phyloP scores from a whole-genome alignment of 2,888 invertebrate genomes.

The Balanococcus diminutus region DNA sequence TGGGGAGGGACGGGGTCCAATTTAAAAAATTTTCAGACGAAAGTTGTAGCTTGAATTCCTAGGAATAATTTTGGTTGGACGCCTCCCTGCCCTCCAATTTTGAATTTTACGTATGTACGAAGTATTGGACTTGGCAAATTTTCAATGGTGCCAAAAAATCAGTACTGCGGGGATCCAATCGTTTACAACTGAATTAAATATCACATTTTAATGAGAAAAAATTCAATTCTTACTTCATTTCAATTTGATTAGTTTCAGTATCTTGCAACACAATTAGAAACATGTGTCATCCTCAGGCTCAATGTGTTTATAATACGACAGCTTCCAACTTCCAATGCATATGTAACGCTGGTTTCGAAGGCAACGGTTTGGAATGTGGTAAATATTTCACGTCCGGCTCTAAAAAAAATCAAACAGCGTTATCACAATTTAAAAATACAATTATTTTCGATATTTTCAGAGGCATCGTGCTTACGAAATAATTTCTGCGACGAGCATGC shows the following conservation, averaged over 20 bases:
- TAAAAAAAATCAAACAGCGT: too few relatives aligned
- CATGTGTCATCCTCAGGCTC: constrained; percentile 82
- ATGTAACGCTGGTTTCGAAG: constrained; percentile 83
- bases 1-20: too few relatives aligned
- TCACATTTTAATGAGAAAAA: neutral
- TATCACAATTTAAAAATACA: too few relatives aligned
- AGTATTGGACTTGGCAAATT: too few relatives aligned
- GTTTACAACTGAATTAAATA: neutral
- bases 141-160: too few relatives aligned
- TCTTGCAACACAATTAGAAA: constrained; percentile 64
- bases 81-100: too few relatives aligned
- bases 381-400: too few relatives aligned
- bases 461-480: constrained; percentile 61
- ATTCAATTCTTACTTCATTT: neutral
- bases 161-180: neutral
- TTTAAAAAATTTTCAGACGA: too few relatives aligned
- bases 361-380: constrained; percentile 78
- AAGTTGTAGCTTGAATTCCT: too few relatives aligned
- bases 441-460: constrained; percentile 47
- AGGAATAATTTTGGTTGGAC: too few relatives aligned
- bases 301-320: constrained; percentile 70
- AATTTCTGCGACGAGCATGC: constrained; percentile 84
- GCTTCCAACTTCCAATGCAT: constrained; percentile 69
- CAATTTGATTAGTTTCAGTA: constrained; percentile 51
- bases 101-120: too few relatives aligned